These are phyloP conservation scores for Cacatua alba DNA, from an alignment of 2,113 vertebrate genomes.

Conservation along the genomic window DNA sequence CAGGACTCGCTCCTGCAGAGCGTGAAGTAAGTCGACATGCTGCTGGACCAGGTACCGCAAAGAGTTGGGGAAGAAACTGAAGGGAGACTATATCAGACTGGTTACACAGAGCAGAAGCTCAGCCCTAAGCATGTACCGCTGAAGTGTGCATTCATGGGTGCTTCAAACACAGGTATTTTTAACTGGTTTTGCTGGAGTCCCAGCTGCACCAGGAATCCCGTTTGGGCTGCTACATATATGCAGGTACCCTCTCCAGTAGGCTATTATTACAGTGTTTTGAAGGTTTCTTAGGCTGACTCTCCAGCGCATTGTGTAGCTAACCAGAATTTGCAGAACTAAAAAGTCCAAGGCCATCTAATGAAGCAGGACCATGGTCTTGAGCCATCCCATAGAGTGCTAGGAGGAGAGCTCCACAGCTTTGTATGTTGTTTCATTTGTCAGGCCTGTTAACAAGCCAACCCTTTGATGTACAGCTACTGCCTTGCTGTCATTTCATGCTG, in stretches of 20 bases:
- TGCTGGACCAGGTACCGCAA: conserved; percentile 94
- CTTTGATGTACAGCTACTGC: neutral
- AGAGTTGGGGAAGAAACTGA: conserved; percentile 91
- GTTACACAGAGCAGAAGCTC: conserved; percentile 16
- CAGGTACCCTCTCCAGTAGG: neutral
- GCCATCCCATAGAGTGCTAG: neutral
- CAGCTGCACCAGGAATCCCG: neutral
- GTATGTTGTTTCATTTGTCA: neutral
- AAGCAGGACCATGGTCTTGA: neutral
- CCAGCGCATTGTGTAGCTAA: neutral
- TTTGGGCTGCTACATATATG: neutral
- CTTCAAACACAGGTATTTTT: neutral
- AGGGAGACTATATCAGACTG: neutral
- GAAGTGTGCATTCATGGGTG: neutral
- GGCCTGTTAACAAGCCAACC: neutral
- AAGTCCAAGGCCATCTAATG: neutral
- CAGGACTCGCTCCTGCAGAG: conserved; percentile 91
- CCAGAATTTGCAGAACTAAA: neutral
- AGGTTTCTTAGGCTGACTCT: neutral
- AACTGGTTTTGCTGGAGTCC: neutral
- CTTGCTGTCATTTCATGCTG: neutral
- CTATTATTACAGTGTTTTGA: neutral
- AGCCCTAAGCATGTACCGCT: neutral
- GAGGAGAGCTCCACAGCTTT: neutral
- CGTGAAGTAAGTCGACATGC: conserved; percentile 91